Conservation (phyloP, 2,797 vertebrate species). For the Microcaecilia unicolor region DNA sequence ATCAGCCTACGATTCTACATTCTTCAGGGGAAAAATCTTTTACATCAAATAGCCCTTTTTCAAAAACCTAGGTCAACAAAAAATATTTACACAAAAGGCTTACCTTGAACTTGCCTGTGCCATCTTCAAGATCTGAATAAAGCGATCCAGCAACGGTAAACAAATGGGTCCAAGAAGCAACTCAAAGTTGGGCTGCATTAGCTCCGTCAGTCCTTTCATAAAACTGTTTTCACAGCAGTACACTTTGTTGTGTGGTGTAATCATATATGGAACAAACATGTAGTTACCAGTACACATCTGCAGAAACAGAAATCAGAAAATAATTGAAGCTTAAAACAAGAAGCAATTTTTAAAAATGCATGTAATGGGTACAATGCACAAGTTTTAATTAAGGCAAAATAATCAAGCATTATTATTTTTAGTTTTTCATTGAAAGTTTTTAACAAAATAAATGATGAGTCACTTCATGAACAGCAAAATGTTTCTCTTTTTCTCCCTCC, state of each 20-base stretch:
- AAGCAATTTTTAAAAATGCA: no score
- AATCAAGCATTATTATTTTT: not conserved
- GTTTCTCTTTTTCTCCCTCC: no score
- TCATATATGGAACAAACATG: constrained; percentile 91
- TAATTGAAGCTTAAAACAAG: no score
- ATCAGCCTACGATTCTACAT: no score
- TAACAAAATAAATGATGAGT: no score
- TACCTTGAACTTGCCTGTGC: constrained; percentile 86
- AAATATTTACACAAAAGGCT: no score
- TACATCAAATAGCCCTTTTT: no score
- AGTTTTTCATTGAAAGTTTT: not conserved
- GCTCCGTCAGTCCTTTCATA: constrained; percentile 88
- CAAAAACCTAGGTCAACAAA: no score
- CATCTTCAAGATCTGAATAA: constrained; percentile 82
- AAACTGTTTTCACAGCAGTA: constrained; percentile 93
- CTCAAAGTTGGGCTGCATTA: constrained; percentile 94
- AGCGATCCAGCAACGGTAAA: constrained; percentile 87
- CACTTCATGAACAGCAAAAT: not conserved
- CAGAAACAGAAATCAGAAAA: constrained; percentile 7
- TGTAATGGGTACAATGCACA: no score
- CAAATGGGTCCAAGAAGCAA: constrained; percentile 91
- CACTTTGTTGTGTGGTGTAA: constrained; percentile 92
- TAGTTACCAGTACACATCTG: constrained; percentile 93
- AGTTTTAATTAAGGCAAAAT: no score
- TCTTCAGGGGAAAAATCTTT: no score